phyloP scores from a whole-genome alignment of 2,113 vertebrate species.

The Solenodon paradoxus region DNA sequence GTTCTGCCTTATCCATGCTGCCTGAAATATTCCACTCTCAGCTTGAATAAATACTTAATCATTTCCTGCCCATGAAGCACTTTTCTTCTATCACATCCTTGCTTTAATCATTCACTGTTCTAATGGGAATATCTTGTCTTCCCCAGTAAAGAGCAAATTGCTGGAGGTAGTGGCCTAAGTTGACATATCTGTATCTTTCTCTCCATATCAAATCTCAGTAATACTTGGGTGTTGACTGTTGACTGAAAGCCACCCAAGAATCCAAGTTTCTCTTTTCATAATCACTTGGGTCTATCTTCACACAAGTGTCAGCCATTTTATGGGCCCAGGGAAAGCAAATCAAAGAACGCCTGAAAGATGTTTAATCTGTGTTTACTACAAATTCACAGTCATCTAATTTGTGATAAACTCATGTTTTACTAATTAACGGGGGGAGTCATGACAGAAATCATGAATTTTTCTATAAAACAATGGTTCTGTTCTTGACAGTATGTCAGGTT shows the following conservation, averaged over 20 bases:
- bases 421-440: constrained; percentile 52
- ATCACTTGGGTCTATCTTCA: neutral
- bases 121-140: neutral
- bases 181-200: neutral
- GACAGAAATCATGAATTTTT: constrained; percentile 49
- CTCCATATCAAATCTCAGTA: neutral
- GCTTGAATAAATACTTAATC: neutral
- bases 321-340: constrained; percentile 8
- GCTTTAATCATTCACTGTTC: neutral
- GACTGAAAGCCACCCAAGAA: neutral
- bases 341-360: neutral
- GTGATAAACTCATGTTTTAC: constrained; percentile 44
- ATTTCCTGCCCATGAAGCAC: neutral
- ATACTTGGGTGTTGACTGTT: neutral
- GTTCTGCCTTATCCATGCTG: neutral
- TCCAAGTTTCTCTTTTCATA: neutral
- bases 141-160: neutral
- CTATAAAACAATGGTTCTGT: constrained; percentile 42
- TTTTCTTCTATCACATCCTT: neutral
- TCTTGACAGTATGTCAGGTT: constrained; percentile 26
- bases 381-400: constrained; percentile 32
- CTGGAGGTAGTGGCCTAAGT: neutral
- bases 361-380: neutral
- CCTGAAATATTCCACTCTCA: neutral
- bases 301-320: neutral